These are phyloP conservation scores for Atlantisia rogersi DNA, from an alignment of 2,113 vertebrate species.

Conservation along the genomic window DNA sequence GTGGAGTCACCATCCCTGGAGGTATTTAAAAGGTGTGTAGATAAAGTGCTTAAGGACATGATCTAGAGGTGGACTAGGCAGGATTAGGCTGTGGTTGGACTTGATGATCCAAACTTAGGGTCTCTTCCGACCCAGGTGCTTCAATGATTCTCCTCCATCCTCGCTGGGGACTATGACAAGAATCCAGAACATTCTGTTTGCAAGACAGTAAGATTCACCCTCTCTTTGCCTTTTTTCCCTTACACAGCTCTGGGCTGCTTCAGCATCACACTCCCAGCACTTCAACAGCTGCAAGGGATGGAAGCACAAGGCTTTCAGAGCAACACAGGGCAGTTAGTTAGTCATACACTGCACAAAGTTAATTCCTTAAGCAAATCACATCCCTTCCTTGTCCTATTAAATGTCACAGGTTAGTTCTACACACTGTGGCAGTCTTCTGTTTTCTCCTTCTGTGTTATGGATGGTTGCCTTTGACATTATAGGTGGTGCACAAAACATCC, in stretches of 20 bases:
- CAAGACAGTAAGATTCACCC: neutral
- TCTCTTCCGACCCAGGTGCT: too few species aligned
- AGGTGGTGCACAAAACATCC: neutral
- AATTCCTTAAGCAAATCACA: neutral
- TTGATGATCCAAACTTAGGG: too few species aligned
- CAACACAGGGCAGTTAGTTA: neutral
- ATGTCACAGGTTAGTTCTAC: neutral
- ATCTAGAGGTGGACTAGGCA: too few species aligned
- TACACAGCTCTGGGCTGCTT: neutral
- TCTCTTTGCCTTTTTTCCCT: neutral
- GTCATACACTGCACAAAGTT: neutral
- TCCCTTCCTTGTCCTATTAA: neutral
- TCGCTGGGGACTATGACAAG: rapidly evolving
- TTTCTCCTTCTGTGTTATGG: neutral
- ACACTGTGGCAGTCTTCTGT: neutral
- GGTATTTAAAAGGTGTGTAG: too few species aligned
- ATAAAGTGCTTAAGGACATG: too few species aligned
- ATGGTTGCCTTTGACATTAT: neutral
- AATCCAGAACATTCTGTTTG: neutral
- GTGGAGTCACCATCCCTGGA: too few species aligned
- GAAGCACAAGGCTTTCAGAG: neutral
- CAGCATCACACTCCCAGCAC: neutral
- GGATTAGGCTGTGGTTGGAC: too few species aligned
- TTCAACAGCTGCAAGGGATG: neutral
- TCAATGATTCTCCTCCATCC: neutral